Percentiles rank a stretch among this genome's conserved stretches.
These are phyloP conservation scores for Gymnosoma rotundatum DNA, from an alignment of 2,888 invertebrate species.

Conservation along the genomic window DNA sequence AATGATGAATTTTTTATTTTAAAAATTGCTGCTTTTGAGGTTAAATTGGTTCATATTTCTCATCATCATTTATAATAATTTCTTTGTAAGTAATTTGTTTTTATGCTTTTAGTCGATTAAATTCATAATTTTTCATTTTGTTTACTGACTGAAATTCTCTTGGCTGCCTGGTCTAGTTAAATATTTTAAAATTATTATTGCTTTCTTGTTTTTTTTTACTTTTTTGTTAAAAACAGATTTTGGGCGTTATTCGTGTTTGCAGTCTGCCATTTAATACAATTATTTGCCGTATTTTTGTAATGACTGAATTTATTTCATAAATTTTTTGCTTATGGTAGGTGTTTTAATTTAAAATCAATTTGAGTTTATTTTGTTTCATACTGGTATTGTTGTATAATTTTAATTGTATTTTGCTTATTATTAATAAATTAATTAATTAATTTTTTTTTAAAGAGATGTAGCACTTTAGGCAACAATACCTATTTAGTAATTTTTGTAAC, in stretches of 20 bases:
- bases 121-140: slow-evolving; percentile 17
- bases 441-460: too few relatives aligned
- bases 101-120: slow-evolving; percentile 2
- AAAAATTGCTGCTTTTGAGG: slow-evolving; percentile 48
- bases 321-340: background rate
- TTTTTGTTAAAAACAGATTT: too few relatives aligned
- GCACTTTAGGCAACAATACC: too few relatives aligned
- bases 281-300: slow-evolving; percentile 39
- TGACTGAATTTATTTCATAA: slow-evolving; percentile 1
- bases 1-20: slow-evolving; percentile 32
- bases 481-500: too few relatives aligned
- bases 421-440: too few relatives aligned
- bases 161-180: too few relatives aligned
- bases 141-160: background rate
- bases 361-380: slow-evolving; percentile 23
- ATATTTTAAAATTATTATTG: background rate
- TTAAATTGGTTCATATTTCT: slow-evolving; percentile 48
- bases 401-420: too few relatives aligned
- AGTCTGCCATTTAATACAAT: background rate
- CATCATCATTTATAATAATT: slow-evolving; percentile 37
- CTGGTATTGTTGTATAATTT: slow-evolving; percentile 14
- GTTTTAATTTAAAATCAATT: background rate
- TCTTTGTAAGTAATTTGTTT: slow-evolving; percentile 18
- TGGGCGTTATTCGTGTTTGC: background rate
- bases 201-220: background rate